A percentile compares a stretch with the other conserved stretches of the same genome.
phyloP scores from a whole-genome alignment of 1,140 invertebrate genomes.

The Patella vulgata region DNA sequence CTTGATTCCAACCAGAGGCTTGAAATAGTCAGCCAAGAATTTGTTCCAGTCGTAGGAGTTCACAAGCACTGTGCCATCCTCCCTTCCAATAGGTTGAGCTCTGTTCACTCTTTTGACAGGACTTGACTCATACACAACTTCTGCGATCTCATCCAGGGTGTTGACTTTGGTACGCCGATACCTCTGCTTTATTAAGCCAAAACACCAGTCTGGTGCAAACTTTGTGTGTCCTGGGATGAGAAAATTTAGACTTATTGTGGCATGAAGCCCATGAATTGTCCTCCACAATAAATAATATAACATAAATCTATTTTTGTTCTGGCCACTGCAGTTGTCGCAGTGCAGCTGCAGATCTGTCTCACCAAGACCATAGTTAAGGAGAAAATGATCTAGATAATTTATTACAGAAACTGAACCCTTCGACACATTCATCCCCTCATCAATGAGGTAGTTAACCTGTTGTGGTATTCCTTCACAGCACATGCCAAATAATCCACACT shows the following conservation, averaged over 20 bases:
- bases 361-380: constrained; percentile 36
- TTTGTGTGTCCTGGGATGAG: constrained; percentile 43
- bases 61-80: constrained; percentile 3
- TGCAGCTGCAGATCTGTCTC: constrained; percentile 30
- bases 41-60: neutral
- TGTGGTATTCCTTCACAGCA: constrained; percentile 33
- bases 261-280: constrained; percentile 27
- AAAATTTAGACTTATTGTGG: constrained; percentile 26
- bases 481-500: constrained; percentile 45
- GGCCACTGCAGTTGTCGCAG: constrained; percentile 44
- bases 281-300: constrained; percentile 47
- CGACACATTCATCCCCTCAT: constrained; percentile 11
- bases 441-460: constrained; percentile 36
- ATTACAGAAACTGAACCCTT: constrained; percentile 46
- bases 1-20: constrained; percentile 26
- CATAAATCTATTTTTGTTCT: constrained; percentile 47
- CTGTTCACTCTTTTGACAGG: neutral
- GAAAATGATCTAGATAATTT: constrained; percentile 37
- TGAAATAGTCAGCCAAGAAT: constrained; percentile 15
- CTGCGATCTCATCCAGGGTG: constrained; percentile 23
- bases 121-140: constrained; percentile 17
- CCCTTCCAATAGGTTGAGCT: neutral
- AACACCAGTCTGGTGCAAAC: constrained; percentile 44
- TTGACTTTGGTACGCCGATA: constrained; percentile 24
- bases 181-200: constrained; percentile 39